phyloP scores from a whole-genome alignment of 2,797 vertebrate genomes.

The Ptychobarbus kaznakovi region DNA sequence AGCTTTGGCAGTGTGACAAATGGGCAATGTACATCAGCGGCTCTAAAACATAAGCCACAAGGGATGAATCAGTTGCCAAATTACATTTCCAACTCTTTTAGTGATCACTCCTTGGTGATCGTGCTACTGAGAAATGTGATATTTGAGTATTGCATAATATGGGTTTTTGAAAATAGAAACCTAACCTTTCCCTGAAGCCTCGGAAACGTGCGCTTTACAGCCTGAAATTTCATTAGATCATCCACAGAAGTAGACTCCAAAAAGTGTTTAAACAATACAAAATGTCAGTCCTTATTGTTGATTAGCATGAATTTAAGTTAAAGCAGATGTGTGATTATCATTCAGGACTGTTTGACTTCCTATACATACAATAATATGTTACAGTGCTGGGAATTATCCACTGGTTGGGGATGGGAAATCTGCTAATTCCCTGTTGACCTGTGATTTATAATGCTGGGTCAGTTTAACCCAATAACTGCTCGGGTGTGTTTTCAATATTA shows the following conservation, averaged over 20 bases:
- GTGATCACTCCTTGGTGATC: not conserved
- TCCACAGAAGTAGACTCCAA: not conserved
- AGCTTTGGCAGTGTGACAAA: constrained; percentile 9
- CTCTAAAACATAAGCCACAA: constrained; percentile 26
- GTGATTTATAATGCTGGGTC: too few relatives aligned
- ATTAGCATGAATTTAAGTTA: not conserved
- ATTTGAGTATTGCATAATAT: not conserved
- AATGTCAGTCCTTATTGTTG: not conserved
- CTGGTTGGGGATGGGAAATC: not conserved
- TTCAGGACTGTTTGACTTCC: not conserved
- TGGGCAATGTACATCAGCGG: constrained; percentile 1
- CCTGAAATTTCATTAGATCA: not conserved
- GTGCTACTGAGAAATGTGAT: not conserved
- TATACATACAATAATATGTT: not conserved
- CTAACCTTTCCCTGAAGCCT: not conserved
- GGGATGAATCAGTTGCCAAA: not conserved
- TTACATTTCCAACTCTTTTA: not conserved
- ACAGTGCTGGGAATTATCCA: not conserved
- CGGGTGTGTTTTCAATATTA: too few relatives aligned
- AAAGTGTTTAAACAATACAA: not conserved
- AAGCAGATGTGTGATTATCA: not conserved
- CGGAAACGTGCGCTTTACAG: not conserved
- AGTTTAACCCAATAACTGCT: too few relatives aligned
- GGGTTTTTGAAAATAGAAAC: not conserved
- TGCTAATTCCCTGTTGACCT: too few relatives aligned